Percentiles rank a stretch among this genome's conserved stretches.
These are phyloP conservation scores for Struthio camelus DNA, from an alignment of 2,113 vertebrate genomes.

Conservation along the genomic window DNA sequence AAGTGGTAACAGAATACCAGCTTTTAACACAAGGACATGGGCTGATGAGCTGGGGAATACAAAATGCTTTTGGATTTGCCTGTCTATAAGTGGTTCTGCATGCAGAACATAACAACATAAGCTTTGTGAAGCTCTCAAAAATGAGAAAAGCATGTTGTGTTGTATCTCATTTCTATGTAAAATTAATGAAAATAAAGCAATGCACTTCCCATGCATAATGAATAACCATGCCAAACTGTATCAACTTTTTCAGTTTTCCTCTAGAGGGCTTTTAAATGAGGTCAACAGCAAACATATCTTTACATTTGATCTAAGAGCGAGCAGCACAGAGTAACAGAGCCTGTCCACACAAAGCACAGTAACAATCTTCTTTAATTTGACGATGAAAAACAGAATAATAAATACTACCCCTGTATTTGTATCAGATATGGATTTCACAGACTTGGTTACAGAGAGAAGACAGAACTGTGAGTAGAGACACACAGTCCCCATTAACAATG, in stretches of 20 bases:
- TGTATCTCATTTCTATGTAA: constrained; percentile 66
- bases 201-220: constrained; percentile 70
- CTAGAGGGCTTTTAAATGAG: constrained; percentile 65
- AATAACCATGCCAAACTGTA: constrained; percentile 65
- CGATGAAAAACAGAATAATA: constrained; percentile 48
- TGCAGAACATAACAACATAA: constrained; percentile 14
- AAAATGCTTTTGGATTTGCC: constrained; percentile 37
- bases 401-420: not conserved
- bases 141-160: constrained; percentile 44
- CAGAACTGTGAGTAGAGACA: constrained; percentile 42
- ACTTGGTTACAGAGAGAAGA: not conserved
- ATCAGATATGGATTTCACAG: constrained; percentile 18
- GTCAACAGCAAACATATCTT: constrained; percentile 68
- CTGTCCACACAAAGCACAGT: constrained; percentile 20
- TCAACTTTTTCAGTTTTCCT: constrained; percentile 60
- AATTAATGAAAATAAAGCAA: constrained; percentile 70
- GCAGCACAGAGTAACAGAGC: constrained; percentile 44
- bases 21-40: constrained; percentile 23
- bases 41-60: constrained; percentile 18
- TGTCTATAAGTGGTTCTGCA: not conserved
- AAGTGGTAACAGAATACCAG: constrained; percentile 35
- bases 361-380: constrained; percentile 41
- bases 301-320: constrained; percentile 39
- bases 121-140: constrained; percentile 41
- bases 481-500: constrained; percentile 57